Percentiles rank a stretch among this genome's conserved stretches.
Evolutionary conservation across 2,113 vertebrate genomes (phyloP).

Genomic region (Lichenostomus cassidix): DNA sequence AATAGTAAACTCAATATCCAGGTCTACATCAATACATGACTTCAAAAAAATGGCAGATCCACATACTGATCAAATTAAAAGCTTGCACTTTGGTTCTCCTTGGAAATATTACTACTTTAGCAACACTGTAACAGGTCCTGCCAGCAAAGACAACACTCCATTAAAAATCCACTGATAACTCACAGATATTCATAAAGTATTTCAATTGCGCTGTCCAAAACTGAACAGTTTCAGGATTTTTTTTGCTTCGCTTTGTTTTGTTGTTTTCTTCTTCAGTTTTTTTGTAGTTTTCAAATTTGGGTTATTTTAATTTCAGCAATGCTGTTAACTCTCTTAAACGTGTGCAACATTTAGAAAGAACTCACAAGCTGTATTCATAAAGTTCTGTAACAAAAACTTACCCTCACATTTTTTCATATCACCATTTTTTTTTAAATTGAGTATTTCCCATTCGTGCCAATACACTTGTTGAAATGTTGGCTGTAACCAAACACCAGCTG

Average conservation of each 20-base stretch:
- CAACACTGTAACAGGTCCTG: neutral
- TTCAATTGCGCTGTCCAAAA: neutral
- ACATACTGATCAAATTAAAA: neutral
- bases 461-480: constrained; percentile 24
- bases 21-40: neutral
- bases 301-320: neutral
- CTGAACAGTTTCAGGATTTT: neutral
- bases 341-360: neutral
- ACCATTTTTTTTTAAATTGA: neutral
- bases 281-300: neutral
- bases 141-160: neutral
- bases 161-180: neutral
- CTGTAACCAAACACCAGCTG: constrained; percentile 32
- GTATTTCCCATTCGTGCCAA: neutral
- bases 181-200: neutral
- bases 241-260: neutral
- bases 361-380: neutral
- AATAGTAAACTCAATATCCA: neutral
- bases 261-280: neutral
- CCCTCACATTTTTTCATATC: neutral
- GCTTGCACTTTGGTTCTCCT: neutral
- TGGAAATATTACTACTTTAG: neutral
- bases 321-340: neutral
- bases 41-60: constrained; percentile 37
- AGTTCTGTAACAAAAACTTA: neutral